These are phyloP conservation scores for Rhogogaster chlorosoma DNA, from an alignment of 2,888 invertebrate species.

Conservation along the genomic window DNA sequence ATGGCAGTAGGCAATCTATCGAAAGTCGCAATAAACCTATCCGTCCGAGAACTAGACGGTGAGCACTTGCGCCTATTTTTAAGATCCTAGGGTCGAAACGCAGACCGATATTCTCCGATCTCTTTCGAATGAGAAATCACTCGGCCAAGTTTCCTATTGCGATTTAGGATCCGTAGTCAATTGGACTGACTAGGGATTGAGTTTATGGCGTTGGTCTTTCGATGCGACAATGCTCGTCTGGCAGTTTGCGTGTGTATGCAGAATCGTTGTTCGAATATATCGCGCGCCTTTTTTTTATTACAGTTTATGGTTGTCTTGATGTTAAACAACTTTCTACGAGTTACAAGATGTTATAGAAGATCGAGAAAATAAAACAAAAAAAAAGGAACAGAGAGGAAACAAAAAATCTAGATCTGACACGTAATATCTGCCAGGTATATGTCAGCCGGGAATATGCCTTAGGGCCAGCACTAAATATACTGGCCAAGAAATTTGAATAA, in stretches of 20 bases:
- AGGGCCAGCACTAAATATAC: constrained; percentile 35
- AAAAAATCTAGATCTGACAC: constrained; percentile 24
- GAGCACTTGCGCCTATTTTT: neutral
- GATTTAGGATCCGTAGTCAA: neutral
- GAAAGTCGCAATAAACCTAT: constrained; percentile 34
- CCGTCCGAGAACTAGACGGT: neutral
- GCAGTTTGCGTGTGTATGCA: neutral
- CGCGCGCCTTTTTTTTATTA: neutral
- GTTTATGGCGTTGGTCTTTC: neutral
- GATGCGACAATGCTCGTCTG: neutral
- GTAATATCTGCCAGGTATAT: constrained; percentile 40
- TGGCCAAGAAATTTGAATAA: constrained; percentile 60
- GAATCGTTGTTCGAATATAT: neutral
- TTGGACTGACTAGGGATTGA: neutral
- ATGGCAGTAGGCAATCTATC: constrained; percentile 7
- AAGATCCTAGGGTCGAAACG: neutral
- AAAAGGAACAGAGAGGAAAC: neutral
- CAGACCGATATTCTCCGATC: neutral
- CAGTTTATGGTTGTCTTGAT: neutral
- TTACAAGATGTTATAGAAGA: neutral
- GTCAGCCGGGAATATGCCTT: constrained; percentile 10
- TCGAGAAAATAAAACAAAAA: neutral
- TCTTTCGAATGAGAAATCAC: neutral
- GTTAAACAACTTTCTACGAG: constrained; percentile 11
- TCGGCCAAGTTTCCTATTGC: neutral